These are phyloP conservation scores for Xiphophorus hellerii DNA, from an alignment of 2,113 vertebrate genomes.

Conservation along the genomic window DNA sequence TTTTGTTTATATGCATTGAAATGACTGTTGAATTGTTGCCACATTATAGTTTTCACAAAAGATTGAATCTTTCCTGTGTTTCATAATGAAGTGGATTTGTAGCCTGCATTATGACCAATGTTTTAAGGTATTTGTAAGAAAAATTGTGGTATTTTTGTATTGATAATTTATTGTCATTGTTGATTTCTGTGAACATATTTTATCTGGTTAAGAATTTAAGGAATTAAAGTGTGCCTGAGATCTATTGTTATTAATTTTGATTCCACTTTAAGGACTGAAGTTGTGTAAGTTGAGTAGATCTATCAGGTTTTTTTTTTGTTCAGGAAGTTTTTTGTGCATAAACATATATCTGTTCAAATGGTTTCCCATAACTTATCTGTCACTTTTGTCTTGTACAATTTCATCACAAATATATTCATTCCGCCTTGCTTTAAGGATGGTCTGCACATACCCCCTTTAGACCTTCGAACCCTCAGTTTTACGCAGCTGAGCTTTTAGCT, in stretches of 20 bases:
- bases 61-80: constrained; percentile 68
- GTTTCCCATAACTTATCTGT: constrained; percentile 62
- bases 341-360: constrained; percentile 33
- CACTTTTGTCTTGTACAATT: constrained; percentile 68
- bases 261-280: constrained; percentile 52
- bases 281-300: constrained; percentile 48
- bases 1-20: constrained; percentile 58
- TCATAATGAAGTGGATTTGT: constrained; percentile 76
- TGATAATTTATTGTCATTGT: constrained; percentile 63
- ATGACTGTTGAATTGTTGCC: constrained; percentile 63
- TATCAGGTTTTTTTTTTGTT: constrained; percentile 27
- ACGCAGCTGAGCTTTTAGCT: constrained; percentile 7
- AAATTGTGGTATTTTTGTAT: constrained; percentile 61
- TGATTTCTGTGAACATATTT: constrained; percentile 74
- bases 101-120: constrained; percentile 67
- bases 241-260: constrained; percentile 63
- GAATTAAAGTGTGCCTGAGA: constrained; percentile 55
- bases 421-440: constrained; percentile 61
- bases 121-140: constrained; percentile 62
- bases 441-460: constrained; percentile 51
- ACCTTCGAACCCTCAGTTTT: constrained; percentile 19
- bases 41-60: constrained; percentile 40
- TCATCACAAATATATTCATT: constrained; percentile 63
- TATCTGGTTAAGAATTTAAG: constrained; percentile 56
- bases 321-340: constrained; percentile 25